Evolutionary conservation across 2,888 invertebrate genomes (phyloP).

Genomic region (Polyommatus icarus): DNA sequence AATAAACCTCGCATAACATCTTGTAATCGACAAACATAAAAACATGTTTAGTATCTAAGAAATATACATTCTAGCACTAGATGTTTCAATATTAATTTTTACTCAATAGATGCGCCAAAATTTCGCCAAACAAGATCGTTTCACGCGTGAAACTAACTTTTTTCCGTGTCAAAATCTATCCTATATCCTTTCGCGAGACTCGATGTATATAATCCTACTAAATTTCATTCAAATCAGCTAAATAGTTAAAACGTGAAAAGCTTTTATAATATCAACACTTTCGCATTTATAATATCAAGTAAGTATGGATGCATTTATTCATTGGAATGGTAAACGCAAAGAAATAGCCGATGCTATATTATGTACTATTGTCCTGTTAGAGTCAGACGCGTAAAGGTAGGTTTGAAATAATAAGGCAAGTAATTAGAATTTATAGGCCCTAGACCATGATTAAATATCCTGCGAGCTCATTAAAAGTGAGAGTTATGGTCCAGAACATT

Average conservation of each 20-base stretch:
- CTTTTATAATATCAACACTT: no score
- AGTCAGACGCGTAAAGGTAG: conserved; percentile 55
- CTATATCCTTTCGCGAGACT: no score
- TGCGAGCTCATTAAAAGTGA: conserved; percentile 56
- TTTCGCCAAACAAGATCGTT: no score
- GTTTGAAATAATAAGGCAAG: conserved; percentile 73
- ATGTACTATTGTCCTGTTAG: conserved; percentile 51
- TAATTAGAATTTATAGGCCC: conserved; percentile 73
- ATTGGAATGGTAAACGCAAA: conserved; percentile 8
- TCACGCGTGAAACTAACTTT: no score
- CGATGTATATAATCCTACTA: no score
- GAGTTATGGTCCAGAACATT: conserved; percentile 53
- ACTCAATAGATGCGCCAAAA: no score
- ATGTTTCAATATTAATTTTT: no score
- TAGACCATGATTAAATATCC: conserved; percentile 69
- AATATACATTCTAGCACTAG: background rate
- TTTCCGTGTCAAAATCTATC: no score
- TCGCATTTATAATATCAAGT: no score
- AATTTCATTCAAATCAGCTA: no score
- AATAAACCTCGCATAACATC: background rate
- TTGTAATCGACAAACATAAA: background rate
- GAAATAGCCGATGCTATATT: conserved; percentile 54
- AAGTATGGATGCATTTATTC: background rate
- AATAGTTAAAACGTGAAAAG: no score
- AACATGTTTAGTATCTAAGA: background rate